Evolutionary conservation across 2,888 invertebrate genomes (phyloP).

Genomic region (Nudaria mundana): DNA sequence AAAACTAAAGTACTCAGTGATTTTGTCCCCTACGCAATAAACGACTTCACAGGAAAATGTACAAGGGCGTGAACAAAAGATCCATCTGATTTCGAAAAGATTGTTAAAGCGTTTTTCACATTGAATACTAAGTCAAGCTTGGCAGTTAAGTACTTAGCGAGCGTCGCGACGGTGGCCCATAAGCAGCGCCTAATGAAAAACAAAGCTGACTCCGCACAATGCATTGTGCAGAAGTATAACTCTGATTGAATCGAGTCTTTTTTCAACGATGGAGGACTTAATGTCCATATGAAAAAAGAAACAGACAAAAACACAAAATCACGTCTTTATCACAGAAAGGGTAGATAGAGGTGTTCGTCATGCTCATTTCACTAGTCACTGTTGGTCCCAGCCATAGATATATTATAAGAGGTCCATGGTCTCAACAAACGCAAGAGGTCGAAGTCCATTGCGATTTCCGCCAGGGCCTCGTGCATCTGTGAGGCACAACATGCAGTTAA

Average conservation of each 20-base stretch:
- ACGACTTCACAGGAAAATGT: background rate
- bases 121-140: constrained; percentile 40
- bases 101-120: constrained; percentile 34
- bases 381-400: no score
- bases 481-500: no score
- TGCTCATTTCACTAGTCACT: no score
- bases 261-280: no score
- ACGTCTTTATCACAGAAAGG: no score
- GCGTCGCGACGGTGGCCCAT: constrained; percentile 37
- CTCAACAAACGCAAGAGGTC: no score
- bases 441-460: no score
- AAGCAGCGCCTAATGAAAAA: constrained; percentile 66
- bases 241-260: background rate
- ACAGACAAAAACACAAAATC: no score
- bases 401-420: no score
- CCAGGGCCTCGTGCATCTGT: no score
- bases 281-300: no score
- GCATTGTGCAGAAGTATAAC: constrained; percentile 13
- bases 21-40: background rate
- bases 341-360: no score
- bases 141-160: constrained; percentile 40
- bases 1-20: background rate
- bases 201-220: constrained; percentile 42
- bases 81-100: constrained; percentile 29
- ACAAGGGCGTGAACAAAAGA: constrained; percentile 20